Evolutionary conservation across 1,140 invertebrate species (phyloP).

Genomic region (Hycleus phaleratus): DNA sequence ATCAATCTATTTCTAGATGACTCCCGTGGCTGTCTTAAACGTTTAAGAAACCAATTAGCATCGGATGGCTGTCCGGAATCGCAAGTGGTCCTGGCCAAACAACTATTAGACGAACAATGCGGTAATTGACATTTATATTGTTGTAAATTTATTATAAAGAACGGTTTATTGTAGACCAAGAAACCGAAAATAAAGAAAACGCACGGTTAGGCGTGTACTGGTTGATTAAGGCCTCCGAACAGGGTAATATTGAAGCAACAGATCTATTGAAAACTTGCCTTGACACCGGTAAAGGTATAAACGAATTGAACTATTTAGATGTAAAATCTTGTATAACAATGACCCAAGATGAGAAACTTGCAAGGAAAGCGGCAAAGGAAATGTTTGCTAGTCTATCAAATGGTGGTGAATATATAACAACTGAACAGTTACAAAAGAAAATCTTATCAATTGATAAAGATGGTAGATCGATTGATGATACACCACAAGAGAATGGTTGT

Average conservation of each 20-base stretch:
- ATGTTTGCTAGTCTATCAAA: constrained; percentile 74
- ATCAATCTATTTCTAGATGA: constrained; percentile 47
- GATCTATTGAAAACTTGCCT: constrained; percentile 70
- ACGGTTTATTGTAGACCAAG: constrained; percentile 40
- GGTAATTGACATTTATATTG: constrained; percentile 44
- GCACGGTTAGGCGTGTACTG: constrained; percentile 70
- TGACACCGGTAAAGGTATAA: constrained; percentile 68
- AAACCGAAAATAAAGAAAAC: constrained; percentile 54
- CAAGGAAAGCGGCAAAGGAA: constrained; percentile 72
- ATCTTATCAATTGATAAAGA: constrained; percentile 58
- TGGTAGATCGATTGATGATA: constrained; percentile 34
- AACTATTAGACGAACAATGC: constrained; percentile 60
- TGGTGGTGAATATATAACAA: constrained; percentile 78
- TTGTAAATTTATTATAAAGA: background rate
- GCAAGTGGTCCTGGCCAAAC: constrained; percentile 69
- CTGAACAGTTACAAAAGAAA: constrained; percentile 61
- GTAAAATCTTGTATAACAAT: constrained; percentile 76
- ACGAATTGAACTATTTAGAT: constrained; percentile 70
- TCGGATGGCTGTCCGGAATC: constrained; percentile 75
- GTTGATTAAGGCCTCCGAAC: constrained; percentile 81
- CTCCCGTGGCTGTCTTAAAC: constrained; percentile 54
- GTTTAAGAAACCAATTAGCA: constrained; percentile 62
- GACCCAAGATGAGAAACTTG: constrained; percentile 75
- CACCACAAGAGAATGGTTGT: constrained; percentile 32
- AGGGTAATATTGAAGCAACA: constrained; percentile 80